Percentiles rank a stretch among this genome's conserved stretches.
Conservation (phyloP, 1,140 invertebrate genomes). For the Brachionus angularis region DNA sequence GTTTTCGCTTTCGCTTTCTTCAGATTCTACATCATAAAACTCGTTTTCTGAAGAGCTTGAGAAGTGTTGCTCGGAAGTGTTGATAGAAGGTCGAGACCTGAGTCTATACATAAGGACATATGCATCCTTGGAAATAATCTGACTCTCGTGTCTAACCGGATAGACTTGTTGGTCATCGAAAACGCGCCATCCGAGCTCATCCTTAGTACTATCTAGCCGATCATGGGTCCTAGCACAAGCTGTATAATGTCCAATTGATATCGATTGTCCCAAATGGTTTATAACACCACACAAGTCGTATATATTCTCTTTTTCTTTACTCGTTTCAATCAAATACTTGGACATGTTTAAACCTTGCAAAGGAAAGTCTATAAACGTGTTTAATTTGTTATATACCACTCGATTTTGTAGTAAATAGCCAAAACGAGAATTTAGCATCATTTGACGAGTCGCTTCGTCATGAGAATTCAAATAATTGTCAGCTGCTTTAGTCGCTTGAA, state of each 20-base stretch:
- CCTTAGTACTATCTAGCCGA: not conserved
- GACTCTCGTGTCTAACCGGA: not conserved
- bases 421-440: constrained; percentile 23
- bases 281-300: constrained; percentile 42
- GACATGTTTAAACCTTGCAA: not conserved
- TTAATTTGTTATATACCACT: constrained; percentile 35
- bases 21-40: constrained; percentile 33
- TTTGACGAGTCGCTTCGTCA: not conserved
- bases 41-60: constrained; percentile 16
- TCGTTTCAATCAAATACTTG: not conserved
- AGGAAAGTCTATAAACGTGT: constrained; percentile 26
- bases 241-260: constrained; percentile 34
- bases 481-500: constrained; percentile 55
- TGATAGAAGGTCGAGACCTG: not conserved
- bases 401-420: constrained; percentile 10
- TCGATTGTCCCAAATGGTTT: constrained; percentile 23
- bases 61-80: not conserved
- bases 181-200: constrained; percentile 13
- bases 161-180: constrained; percentile 33
- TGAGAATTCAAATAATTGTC: not conserved
- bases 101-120: constrained; percentile 37
- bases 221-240: constrained; percentile 36
- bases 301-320: not conserved
- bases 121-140: not conserved
- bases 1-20: constrained; percentile 14